Evolutionary conservation across 1,140 invertebrate genomes (phyloP), one percentile per base, ranked within the genome.

Genomic region (Drosophila teissieri): DNA sequence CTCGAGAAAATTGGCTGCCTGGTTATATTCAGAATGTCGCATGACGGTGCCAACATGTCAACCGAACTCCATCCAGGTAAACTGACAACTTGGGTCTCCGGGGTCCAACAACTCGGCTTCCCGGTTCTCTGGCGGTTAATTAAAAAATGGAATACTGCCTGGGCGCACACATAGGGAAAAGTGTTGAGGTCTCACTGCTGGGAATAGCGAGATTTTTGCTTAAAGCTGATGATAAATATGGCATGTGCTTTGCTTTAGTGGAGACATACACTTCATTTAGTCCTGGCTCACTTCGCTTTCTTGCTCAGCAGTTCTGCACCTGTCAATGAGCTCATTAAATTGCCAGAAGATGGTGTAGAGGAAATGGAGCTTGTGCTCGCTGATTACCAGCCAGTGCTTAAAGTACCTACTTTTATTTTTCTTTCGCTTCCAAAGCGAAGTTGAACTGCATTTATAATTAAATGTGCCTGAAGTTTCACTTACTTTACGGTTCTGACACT

Each of bases 301-400:
- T 48, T 45, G 17, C 11, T 11, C 17, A 45, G 15, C 44, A 22
- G 8, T 42, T 40, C 14, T 10, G 53, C 55, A 56, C 60, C 79
- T 89, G 84, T 88, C 84, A 83, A 89, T 88, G 80, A 83, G 84
- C 84, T 82, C 72, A 82, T 90, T 82, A 90, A 90, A 90, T 61
- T 86, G 86, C 67, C 68, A 90, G 52, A 19, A 67, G 60, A 55
- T 83, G 49, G 76, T 58, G 74, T 63, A 48, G 44, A 57, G 62
- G 46, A 68, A 75, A 85, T 69, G 68, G 68, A 82, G 54, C 61
- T 57, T 48, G 37, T 64, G 62, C 69, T 40, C 54, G 14, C 54
- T 67, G 67, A 88, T 88, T 82, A 69, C 46, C 40, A 64, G 53
- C 53, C 31, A 54, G 49, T 52, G 51, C 42, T 77, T 44, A 22